Conservation (phyloP, 2,113 vertebrate genomes). For the Microcebus ravelobensis region DNA sequence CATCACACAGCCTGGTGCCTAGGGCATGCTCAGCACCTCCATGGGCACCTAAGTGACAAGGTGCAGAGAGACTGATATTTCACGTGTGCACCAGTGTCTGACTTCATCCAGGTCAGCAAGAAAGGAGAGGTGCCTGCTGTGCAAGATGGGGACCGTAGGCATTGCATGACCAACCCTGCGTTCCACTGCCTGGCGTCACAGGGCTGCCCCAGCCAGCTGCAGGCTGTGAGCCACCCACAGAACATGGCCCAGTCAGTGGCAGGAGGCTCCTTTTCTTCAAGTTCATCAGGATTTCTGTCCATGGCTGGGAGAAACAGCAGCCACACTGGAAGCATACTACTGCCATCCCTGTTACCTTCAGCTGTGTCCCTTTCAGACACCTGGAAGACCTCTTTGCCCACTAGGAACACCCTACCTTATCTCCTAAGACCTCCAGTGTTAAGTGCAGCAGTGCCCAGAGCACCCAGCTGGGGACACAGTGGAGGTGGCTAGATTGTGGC, state of each 20-base stretch:
- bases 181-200: rapidly evolving
- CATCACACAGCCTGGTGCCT: not conserved
- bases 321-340: not conserved
- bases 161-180: rapidly evolving
- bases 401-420: not conserved
- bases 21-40: not conserved
- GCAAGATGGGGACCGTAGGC: rapidly evolving
- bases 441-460: not conserved
- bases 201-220: rapidly evolving
- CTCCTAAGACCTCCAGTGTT: not conserved
- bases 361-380: not conserved
- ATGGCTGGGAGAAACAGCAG: not conserved
- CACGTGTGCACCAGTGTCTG: rapidly evolving
- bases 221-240: rapidly evolving
- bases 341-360: not conserved
- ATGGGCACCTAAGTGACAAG: not conserved
- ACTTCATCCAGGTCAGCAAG: not conserved
- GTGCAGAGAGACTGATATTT: no score
- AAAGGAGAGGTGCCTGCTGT: not conserved
- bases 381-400: not conserved
- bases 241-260: rapidly evolving
- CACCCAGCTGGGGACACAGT: not conserved
- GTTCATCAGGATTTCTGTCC: not conserved
- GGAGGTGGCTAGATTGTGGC: rapidly evolving
- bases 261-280: not conserved